Percentiles rank a stretch among this genome's conserved stretches.
Conservation (phyloP, 2,797 vertebrate genomes). For the Halcyon badia region DNA sequence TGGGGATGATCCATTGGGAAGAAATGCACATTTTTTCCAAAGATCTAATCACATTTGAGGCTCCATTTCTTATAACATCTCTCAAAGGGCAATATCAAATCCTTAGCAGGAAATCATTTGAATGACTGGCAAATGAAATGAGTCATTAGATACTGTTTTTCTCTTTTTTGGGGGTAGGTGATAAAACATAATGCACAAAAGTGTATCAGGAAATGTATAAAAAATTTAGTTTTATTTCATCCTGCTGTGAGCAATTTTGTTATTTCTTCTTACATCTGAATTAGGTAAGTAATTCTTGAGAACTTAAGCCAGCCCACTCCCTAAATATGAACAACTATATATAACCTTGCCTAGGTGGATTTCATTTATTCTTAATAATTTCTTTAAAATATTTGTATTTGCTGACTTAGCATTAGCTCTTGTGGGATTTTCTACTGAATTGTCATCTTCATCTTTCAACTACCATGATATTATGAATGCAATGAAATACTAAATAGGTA, state of each 20-base stretch:
- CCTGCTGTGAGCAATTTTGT: background rate
- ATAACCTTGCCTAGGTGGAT: background rate
- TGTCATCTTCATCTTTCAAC: background rate
- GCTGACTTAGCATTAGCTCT: background rate
- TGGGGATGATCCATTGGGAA: slow-evolving; percentile 19
- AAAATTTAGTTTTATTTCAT: background rate
- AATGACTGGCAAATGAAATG: slow-evolving; percentile 23
- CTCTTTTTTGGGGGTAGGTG: background rate
- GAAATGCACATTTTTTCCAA: slow-evolving; percentile 48
- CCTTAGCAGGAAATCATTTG: slow-evolving; percentile 18
- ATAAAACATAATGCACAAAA: background rate
- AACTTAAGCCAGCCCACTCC: background rate
- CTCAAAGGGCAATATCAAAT: slow-evolving; percentile 42
- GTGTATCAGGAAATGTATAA: background rate
- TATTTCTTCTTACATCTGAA: background rate
- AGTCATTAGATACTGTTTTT: background rate
- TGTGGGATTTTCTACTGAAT: background rate
- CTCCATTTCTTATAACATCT: slow-evolving; percentile 19
- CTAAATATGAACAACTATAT: background rate
- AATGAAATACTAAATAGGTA: background rate
- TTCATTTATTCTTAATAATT: background rate
- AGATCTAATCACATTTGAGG: slow-evolving; percentile 40
- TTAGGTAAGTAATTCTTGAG: background rate
- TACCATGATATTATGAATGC: background rate
- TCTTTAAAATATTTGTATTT: background rate